Evolutionary conservation across 2,113 vertebrate genomes (phyloP).

Genomic region (Takifugu bimaculatus): DNA sequence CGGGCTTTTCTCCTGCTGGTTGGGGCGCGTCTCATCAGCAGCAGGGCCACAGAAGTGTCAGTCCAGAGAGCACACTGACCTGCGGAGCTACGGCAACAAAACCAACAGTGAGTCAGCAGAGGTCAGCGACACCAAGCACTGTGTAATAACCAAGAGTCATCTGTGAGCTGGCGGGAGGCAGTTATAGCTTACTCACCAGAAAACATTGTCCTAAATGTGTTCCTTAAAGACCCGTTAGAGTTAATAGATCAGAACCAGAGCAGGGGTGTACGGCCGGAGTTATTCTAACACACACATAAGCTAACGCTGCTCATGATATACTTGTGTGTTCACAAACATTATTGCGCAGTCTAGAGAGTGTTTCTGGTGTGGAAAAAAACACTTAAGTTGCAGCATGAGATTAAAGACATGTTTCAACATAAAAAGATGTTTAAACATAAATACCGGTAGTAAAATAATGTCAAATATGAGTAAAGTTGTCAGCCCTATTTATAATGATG

Average conservation of each 20-base stretch:
- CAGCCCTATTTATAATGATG: too few relatives aligned
- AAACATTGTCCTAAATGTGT: background rate
- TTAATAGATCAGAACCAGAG: background rate
- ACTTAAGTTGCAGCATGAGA: too few relatives aligned
- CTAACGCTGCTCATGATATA: too few relatives aligned
- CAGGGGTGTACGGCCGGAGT: background rate
- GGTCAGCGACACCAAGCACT: slow-evolving; percentile 6
- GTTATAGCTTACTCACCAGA: slow-evolving; percentile 6
- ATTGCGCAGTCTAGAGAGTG: too few relatives aligned
- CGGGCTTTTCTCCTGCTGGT: slow-evolving; percentile 46
- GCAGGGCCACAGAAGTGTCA: slow-evolving; percentile 25
- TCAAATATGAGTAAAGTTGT: too few relatives aligned
- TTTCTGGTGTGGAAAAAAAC: too few relatives aligned
- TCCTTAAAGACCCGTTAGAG: slow-evolving; percentile 4
- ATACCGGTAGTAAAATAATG: too few relatives aligned
- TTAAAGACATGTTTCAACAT: too few relatives aligned
- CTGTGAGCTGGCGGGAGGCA: background rate
- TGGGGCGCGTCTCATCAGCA: slow-evolving; percentile 33
- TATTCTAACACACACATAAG: too few relatives aligned
- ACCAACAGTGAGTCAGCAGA: slow-evolving; percentile 52
- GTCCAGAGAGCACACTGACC: slow-evolving; percentile 37
- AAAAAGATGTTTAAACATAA: too few relatives aligned
- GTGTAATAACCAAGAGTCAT: slow-evolving; percentile 6
- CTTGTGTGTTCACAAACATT: too few relatives aligned
- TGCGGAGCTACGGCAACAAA: slow-evolving; percentile 61